A percentile compares a stretch with the other conserved stretches of the same genome.
Evolutionary conservation across 1,140 invertebrate genomes (phyloP).

Genomic region (Tetramorium parvispinum): DNA sequence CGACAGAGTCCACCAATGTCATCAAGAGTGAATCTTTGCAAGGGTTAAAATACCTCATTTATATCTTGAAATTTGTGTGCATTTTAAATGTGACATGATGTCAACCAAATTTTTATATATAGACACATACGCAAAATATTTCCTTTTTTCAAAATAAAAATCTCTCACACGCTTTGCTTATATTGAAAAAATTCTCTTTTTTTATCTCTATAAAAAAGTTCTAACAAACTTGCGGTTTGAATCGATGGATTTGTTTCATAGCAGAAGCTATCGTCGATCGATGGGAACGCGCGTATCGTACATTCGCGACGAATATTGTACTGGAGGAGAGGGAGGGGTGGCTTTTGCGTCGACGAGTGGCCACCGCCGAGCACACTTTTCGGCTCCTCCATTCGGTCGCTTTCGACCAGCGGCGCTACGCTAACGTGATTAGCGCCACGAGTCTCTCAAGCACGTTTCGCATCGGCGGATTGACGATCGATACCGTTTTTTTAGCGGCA

Average conservation of each 20-base stretch:
- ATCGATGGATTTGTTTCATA: background rate
- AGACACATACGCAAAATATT: background rate
- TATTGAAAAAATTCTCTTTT: background rate
- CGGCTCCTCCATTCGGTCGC: conserved; percentile 55
- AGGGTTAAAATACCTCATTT: background rate
- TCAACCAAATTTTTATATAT: background rate
- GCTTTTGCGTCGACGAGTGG: conserved; percentile 67
- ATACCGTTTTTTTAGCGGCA: conserved; percentile 48
- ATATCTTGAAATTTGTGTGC: background rate
- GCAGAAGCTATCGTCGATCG: background rate
- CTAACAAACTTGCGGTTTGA: background rate
- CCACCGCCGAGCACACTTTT: conserved; percentile 71
- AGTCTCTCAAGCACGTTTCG: conserved; percentile 64
- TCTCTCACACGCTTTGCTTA: background rate
- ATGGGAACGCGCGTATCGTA: conserved; percentile 58
- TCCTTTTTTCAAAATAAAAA: background rate
- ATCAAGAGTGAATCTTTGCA: background rate
- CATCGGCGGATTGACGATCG: conserved; percentile 47
- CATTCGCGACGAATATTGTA: background rate
- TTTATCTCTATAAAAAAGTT: background rate
- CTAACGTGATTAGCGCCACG: conserved; percentile 76
- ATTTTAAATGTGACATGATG: background rate
- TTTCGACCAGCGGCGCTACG: conserved; percentile 61
- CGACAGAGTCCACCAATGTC: background rate
- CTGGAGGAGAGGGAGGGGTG: conserved; percentile 50